Conservation (phyloP, 92 coral and sea anemone species). For the Diadumene lineata region DNA sequence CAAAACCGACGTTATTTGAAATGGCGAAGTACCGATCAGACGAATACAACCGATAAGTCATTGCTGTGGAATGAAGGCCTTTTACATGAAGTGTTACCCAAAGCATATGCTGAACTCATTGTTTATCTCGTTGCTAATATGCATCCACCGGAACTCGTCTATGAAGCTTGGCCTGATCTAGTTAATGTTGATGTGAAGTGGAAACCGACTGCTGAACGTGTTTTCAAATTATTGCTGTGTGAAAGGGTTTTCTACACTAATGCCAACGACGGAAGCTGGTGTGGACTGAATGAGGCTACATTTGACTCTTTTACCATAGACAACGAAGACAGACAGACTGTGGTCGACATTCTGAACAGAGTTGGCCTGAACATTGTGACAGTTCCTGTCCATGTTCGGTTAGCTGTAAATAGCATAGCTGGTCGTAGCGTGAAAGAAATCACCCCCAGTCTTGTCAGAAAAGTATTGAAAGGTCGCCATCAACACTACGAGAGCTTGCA, state of each 20-base stretch:
- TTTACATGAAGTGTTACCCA: conserved; percentile 59
- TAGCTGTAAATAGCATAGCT: conserved; percentile 16
- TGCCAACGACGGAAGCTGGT: conserved; percentile 68
- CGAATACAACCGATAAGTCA: conserved; percentile 59
- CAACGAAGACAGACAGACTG: conserved; percentile 10
- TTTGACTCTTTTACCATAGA: conserved; percentile 16
- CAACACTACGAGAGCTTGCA: conserved; percentile 19
- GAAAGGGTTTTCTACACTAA: conserved; percentile 35
- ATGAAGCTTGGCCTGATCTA: conserved; percentile 75
- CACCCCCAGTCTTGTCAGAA: conserved; percentile 55
- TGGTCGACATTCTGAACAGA: conserved; percentile 18
- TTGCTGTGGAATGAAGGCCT: conserved; percentile 72
- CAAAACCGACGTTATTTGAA: conserved; percentile 80
- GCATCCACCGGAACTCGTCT: conserved; percentile 17
- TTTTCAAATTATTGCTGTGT: conserved; percentile 31
- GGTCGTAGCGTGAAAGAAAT: conserved; percentile 15
- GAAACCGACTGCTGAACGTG: conserved; percentile 21
- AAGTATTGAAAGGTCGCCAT: conserved; percentile 31
- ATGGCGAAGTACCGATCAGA: conserved; percentile 70
- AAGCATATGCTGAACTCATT: conserved; percentile 64
- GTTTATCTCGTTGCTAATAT: conserved; percentile 8
- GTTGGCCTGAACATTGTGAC: conserved; percentile 55
- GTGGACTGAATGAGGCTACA: conserved; percentile 43
- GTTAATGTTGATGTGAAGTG: conserved; percentile 54
- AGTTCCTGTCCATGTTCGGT: conserved; percentile 46